Percentiles rank a stretch among this genome's conserved stretches.
Conservation (phyloP, 2,113 vertebrate genomes). For the Cyrtonyx montezumae region DNA sequence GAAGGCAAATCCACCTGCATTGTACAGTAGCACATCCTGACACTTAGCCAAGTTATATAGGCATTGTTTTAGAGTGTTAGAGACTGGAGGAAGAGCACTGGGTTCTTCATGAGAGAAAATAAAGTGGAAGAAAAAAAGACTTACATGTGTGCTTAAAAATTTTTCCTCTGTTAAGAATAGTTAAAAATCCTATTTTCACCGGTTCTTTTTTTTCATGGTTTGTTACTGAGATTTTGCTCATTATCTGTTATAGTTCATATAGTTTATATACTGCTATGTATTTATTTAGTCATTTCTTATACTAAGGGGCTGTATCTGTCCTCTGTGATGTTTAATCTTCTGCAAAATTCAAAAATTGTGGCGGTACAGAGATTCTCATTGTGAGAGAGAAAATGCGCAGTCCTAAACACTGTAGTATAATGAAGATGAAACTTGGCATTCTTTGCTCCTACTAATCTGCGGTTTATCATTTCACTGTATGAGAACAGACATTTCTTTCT, state of each 20-base stretch:
- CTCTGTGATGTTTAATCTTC: not conserved
- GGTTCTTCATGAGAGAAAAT: not conserved
- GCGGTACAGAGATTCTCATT: not conserved
- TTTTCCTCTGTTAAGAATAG: not conserved
- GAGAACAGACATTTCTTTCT: conserved; percentile 32
- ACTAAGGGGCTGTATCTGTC: not conserved
- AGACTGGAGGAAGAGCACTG: not conserved
- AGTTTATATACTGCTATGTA: not conserved
- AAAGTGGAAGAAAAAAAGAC: not conserved
- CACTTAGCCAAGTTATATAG: not conserved
- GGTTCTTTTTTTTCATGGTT: not conserved
- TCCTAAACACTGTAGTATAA: not conserved
- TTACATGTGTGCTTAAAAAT: not conserved
- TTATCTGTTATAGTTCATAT: not conserved
- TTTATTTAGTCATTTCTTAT: conserved; percentile 9
- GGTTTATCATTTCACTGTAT: not conserved
- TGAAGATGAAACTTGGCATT: conserved; percentile 36
- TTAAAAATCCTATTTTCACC: not conserved
- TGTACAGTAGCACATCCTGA: not conserved
- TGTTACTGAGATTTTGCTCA: not conserved
- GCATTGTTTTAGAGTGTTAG: not conserved
- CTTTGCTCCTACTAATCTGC: conserved; percentile 24
- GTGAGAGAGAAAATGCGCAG: not conserved
- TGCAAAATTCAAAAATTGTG: not conserved
- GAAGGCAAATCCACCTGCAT: fast-evolving